Base-by-base conservation (phyloP, 1,140 invertebrate species). In the Drosophila eugracilis region DNA sequence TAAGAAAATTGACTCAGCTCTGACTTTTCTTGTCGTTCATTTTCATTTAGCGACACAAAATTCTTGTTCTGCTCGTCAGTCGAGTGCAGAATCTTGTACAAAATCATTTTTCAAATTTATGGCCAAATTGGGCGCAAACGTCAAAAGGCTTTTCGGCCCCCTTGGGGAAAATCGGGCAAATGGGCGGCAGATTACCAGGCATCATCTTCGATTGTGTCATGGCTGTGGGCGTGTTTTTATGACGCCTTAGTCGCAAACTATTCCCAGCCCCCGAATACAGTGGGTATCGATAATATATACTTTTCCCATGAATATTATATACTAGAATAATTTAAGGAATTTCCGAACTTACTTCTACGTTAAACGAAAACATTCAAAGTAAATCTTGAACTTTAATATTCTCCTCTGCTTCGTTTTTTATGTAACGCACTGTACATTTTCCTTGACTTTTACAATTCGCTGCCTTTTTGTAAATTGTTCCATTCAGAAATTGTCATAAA, bases 91-190 rank as follows among this genome's bases (percentile, higher is more conserved):
- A 66, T 45, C 30, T 63, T 72, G 52, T 78, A 54, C 41, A 71
- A 84, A 72, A 75, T 70, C 48, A 58, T 78, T 77, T 86, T 75
- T 83, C n/a, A 86, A 86, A 86, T 86, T 81, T 86, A 88, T 86
- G 67, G 83, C 81, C 81, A 86, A 86, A 86, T 88, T 81, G 83
- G 83, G 83, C 76, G 52, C 76, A 85, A 80, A 83, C 65, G 70
- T 88, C 75, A 78, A 78, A 58, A 72, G 50, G 49, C 17, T 34
- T 30, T 53, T 15, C 21, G 17, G 5, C n/a, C 28, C 37, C 26
- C 36, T 9, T 3, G 19, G 41, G 22, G 17, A 37, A 60, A 50
- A 73, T 71, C 7, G 17, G 32, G 28, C 26, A 9, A 49, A 72
- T 59, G 28, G 62, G 41, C 22, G 44, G 50, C 32, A 44, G 45